These are phyloP conservation scores for Trinectes maculatus DNA, from an alignment of 2,113 vertebrate species.

Conservation along the genomic window DNA sequence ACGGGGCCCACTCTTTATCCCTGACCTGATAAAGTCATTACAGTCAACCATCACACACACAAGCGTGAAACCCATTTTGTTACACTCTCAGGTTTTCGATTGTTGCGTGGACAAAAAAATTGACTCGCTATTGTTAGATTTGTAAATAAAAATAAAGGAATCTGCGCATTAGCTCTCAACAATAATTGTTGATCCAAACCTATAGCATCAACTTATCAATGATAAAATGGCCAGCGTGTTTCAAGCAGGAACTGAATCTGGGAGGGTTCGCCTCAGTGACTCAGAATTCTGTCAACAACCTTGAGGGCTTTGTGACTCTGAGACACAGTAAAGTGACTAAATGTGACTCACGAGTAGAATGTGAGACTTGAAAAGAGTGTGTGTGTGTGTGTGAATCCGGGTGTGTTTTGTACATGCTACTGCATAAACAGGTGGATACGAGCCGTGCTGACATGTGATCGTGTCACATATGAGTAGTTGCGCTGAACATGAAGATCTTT, in stretches of 20 bases:
- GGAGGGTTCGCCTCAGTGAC: background rate
- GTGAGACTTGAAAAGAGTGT: background rate
- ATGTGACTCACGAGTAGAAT: background rate
- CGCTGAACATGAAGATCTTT: too few species aligned
- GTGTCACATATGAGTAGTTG: background rate
- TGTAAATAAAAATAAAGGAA: too few species aligned
- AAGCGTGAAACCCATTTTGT: too few species aligned
- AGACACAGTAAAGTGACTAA: background rate
- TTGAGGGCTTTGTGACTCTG: background rate
- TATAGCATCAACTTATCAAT: background rate
- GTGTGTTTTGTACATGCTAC: background rate
- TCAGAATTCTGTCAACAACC: constrained; percentile 7
- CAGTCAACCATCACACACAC: background rate
- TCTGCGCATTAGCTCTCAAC: background rate
- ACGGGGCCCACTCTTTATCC: constrained; percentile 22
- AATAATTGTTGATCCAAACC: background rate
- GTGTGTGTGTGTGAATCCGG: background rate
- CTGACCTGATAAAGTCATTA: constrained; percentile 49
- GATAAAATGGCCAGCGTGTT: background rate
- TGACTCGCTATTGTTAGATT: too few species aligned
- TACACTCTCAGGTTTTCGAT: too few species aligned
- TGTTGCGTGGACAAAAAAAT: too few species aligned
- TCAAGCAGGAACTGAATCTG: constrained; percentile 7
- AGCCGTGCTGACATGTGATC: background rate
- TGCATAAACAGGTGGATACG: background rate